phyloP scores from a whole-genome alignment of 92 coral and sea anemone species.

The Meandrina meandrites region DNA sequence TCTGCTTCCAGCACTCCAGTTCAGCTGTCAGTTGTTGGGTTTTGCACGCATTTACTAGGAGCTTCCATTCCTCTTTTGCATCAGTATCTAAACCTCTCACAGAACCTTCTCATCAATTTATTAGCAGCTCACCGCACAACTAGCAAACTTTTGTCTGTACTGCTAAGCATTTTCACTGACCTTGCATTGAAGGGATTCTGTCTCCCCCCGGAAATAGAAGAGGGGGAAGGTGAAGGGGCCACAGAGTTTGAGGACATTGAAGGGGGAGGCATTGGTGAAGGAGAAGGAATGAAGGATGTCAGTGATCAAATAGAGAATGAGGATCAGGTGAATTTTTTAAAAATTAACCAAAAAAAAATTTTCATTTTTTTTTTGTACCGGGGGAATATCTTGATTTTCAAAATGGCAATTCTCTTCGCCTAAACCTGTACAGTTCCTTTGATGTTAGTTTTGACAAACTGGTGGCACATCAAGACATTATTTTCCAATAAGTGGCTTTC shows the following conservation, averaged over 20 bases:
- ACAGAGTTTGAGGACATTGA: constrained; percentile 93
- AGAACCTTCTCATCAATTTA: constrained; percentile 63
- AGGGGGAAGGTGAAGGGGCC: constrained; percentile 84
- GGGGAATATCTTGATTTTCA: background rate
- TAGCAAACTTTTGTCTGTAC: constrained; percentile 85
- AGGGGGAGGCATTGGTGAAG: constrained; percentile 96
- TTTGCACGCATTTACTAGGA: constrained; percentile 12
- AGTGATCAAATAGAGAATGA: constrained; percentile 96
- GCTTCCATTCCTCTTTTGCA: constrained; percentile 65
- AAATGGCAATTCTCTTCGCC: background rate
- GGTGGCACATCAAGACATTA: background rate
- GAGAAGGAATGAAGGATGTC: constrained; percentile 97
- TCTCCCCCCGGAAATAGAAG: constrained; percentile 94
- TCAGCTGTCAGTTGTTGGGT: background rate
- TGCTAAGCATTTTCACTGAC: constrained; percentile 86
- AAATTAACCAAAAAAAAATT: background rate
- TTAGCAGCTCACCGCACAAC: constrained; percentile 72
- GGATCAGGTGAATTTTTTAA: constrained; percentile 73
- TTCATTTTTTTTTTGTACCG: background rate
- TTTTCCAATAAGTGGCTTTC: no score
- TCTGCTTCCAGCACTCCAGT: background rate
- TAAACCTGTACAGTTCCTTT: background rate
- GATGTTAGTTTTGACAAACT: background rate
- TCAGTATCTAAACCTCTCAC: constrained; percentile 75
- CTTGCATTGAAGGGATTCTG: constrained; percentile 90